phyloP scores from a whole-genome alignment of 1,140 invertebrate species.

The Drosophila melanogaster region Release_6_plus_ISO1_MT NT_033777.3:12884501-12885000 shows the following conservation, averaged over 20 bases:
- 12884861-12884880: constrained; percentile 62
- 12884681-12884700: constrained; percentile 82
- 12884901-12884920: constrained; percentile 38
- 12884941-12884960: constrained; percentile 23
- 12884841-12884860: constrained; percentile 77
- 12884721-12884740: constrained; percentile 58
- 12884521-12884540: not conserved
- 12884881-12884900: constrained; percentile 23
- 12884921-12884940: constrained; percentile 19
- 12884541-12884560: not conserved
- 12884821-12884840: constrained; percentile 30
- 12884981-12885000: not conserved
- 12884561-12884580: constrained; percentile 21
- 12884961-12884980: constrained; percentile 1
- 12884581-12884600: constrained; percentile 26
- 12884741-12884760: constrained; percentile 73
- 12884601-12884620: constrained; percentile 77
- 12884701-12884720: constrained; percentile 36
- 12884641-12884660: constrained; percentile 66
- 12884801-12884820: constrained; percentile 72
- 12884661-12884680: constrained; percentile 82
- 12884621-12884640: constrained; percentile 14
- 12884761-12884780: constrained; percentile 59
- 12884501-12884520: no score
- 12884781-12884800: constrained; percentile 74